These are phyloP conservation scores for Megastigmus dorsalis DNA, from an alignment of 2,888 invertebrate genomes.

Conservation along the genomic window DNA sequence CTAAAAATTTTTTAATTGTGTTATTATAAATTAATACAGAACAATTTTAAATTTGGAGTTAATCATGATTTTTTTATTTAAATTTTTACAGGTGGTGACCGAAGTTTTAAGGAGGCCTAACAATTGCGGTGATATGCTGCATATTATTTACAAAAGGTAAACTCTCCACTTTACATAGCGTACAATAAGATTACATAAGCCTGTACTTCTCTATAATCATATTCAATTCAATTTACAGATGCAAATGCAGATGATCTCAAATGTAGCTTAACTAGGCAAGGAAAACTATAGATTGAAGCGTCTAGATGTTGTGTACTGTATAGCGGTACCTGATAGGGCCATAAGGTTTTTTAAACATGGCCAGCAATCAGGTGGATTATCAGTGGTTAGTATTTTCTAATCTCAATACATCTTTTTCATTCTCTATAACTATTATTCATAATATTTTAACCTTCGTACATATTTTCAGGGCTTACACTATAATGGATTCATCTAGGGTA, in stretches of 20 bases:
- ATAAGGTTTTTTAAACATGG: conserved; percentile 71
- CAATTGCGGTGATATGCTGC: conserved; percentile 66
- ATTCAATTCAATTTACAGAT: conserved; percentile 53
- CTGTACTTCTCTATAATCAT: neutral
- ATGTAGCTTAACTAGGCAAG: conserved; percentile 62
- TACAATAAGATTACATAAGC: neutral
- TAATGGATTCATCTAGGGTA: conserved; percentile 97
- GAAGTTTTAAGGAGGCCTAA: conserved; percentile 62
- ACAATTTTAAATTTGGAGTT: too few relatives aligned
- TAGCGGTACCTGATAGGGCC: conserved; percentile 69
- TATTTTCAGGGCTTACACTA: conserved; percentile 87
- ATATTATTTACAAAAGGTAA: conserved; percentile 65
- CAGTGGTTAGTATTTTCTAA: conserved; percentile 74
- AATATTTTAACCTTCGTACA: neutral
- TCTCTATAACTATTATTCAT: neutral
- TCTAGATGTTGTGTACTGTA: conserved; percentile 67
- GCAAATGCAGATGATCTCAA: conserved; percentile 70
- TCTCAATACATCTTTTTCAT: neutral
- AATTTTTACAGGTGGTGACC: conserved; percentile 64
- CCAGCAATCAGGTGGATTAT: conserved; percentile 75
- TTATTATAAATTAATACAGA: too few relatives aligned
- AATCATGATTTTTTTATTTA: neutral
- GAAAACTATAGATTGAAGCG: conserved; percentile 62
- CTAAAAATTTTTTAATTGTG: too few relatives aligned
- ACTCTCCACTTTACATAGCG: neutral